phyloP scores from a whole-genome alignment of 2,888 invertebrate genomes.

The Ferdinandea cuprea region DNA sequence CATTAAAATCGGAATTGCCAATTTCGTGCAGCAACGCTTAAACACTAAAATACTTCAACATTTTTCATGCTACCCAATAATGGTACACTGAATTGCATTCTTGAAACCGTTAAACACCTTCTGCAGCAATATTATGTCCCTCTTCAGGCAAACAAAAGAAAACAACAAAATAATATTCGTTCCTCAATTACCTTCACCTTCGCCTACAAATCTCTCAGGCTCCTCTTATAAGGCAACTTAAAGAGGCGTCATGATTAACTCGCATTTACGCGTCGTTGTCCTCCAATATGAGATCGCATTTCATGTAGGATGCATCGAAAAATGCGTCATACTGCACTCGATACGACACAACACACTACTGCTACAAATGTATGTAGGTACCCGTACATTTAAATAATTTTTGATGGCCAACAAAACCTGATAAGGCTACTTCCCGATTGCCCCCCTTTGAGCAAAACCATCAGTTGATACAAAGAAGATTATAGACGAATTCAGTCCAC shows the following conservation, averaged over 20 bases:
- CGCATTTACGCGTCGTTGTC: conserved; percentile 64
- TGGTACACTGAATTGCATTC: too few relatives aligned
- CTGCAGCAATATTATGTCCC: neutral
- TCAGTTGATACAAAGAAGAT: conserved; percentile 61
- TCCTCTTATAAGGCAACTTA: conserved; percentile 18
- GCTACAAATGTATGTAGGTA: conserved; percentile 30
- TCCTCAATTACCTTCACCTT: conserved; percentile 69
- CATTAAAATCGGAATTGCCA: too few relatives aligned
- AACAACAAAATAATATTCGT: conserved; percentile 1
- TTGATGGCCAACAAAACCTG: conserved; percentile 73
- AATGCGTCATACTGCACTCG: conserved; percentile 36
- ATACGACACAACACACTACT: neutral
- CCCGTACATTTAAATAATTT: conserved; percentile 72
- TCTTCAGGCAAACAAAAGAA: neutral
- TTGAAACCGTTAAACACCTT: neutral
- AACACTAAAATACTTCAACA: too few relatives aligned
- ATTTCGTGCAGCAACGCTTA: too few relatives aligned
- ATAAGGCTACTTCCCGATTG: conserved; percentile 46
- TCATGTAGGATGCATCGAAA: conserved; percentile 20
- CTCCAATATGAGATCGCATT: conserved; percentile 41
- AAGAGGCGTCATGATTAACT: conserved; percentile 71
- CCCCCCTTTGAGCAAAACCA: conserved; percentile 15
- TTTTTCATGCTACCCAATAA: too few relatives aligned
- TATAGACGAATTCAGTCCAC: conserved; percentile 38
- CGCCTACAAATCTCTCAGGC: conserved; percentile 56